These are phyloP conservation scores for Phortica magna DNA, from an alignment of 2,888 invertebrate genomes.

Conservation along the genomic window DNA sequence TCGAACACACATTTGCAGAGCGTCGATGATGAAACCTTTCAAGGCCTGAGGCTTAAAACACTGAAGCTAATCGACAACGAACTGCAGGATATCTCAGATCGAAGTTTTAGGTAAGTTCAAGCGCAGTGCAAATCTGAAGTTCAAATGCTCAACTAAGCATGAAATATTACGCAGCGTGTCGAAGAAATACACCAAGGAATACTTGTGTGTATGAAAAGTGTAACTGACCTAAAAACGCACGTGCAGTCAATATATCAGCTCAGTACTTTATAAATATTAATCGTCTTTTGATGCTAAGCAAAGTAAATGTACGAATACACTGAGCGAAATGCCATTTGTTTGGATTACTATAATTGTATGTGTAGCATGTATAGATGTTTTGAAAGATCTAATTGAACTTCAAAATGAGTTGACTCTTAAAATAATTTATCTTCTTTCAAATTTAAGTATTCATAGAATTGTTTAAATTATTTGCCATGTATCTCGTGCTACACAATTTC, in stretches of 20 bases:
- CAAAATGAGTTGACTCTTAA: not conserved
- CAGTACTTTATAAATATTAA: not conserved
- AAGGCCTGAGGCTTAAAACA: conserved; percentile 87
- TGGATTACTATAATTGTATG: no score
- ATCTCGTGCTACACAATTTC: no score
- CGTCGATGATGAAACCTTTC: conserved; percentile 88
- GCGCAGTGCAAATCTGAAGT: no score
- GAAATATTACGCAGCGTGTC: not conserved
- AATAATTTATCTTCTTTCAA: not conserved
- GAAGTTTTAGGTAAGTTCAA: conserved; percentile 86
- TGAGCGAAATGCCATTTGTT: not conserved
- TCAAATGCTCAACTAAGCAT: not conserved
- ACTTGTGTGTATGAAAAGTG: no score
- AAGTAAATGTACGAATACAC: not conserved
- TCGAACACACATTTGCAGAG: conserved; percentile 89
- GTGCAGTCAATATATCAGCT: conserved; percentile 10
- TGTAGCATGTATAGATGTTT: no score
- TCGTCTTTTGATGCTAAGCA: not conserved
- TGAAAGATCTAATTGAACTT: no score
- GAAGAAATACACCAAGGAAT: no score
- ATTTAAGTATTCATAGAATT: no score
- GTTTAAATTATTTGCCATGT: no score
- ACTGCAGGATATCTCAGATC: conserved; percentile 87
- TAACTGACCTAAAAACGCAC: conserved; percentile 1
- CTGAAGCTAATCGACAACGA: conserved; percentile 90